A percentile compares a stretch with the other conserved stretches of the same genome.
These are phyloP conservation scores for Capreolus pygargus DNA, from an alignment of 2,113 vertebrate genomes.

Conservation along the genomic window DNA sequence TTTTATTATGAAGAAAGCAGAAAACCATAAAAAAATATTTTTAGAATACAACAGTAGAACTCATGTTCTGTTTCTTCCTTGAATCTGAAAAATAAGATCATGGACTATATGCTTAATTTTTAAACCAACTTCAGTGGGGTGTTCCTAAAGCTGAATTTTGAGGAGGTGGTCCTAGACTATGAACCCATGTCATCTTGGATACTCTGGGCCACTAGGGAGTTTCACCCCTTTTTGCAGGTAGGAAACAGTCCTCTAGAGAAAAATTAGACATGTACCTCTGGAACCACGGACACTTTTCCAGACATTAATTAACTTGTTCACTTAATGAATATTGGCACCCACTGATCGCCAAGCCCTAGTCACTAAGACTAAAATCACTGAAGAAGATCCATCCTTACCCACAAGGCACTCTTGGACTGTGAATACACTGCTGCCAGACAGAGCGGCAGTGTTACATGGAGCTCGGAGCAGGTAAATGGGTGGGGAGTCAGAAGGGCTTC, in stretches of 20 bases:
- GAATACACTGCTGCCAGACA: not conserved
- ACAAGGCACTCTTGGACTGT: not conserved
- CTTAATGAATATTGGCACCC: not conserved
- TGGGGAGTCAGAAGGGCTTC: not conserved
- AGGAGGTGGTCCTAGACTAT: not conserved
- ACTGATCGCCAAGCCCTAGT: not conserved
- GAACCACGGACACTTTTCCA: not conserved
- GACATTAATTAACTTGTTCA: not conserved
- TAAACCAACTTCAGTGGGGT: not conserved
- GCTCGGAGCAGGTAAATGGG: not conserved
- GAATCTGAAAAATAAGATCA: conserved; percentile 46
- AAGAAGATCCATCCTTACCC: not conserved
- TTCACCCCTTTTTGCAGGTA: not conserved
- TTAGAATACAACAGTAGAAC: conserved; percentile 49
- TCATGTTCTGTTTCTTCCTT: conserved; percentile 1
- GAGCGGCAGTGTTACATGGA: not conserved
- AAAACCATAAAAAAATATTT: conserved; percentile 25
- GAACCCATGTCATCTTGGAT: not conserved
- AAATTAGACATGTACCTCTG: not conserved
- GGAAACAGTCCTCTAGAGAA: not conserved
- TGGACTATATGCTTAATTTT: not conserved
- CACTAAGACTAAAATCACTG: not conserved
- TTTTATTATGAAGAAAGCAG: conserved; percentile 44
- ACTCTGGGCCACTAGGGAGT: not conserved
- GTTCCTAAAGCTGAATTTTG: not conserved